phyloP scores from a whole-genome alignment of 1,140 invertebrate genomes.

The Polyergus mexicanus region DNA sequence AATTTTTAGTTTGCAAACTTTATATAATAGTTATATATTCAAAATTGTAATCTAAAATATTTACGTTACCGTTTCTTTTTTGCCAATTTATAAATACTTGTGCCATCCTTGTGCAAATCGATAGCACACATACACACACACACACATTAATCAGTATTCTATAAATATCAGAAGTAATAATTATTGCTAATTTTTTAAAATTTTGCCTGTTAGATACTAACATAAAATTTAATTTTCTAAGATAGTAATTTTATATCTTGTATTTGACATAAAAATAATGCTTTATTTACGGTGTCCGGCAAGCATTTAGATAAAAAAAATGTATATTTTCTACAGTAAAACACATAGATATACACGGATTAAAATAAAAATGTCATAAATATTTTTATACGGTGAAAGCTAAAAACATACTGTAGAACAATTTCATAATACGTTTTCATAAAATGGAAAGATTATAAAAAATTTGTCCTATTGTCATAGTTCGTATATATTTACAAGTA shows the following conservation, averaged over 20 bases:
- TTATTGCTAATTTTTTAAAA: neutral
- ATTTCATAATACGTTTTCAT: conserved; percentile 29
- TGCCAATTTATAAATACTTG: neutral
- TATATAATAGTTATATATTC: neutral
- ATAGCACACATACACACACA: too few species aligned
- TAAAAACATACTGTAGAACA: conserved; percentile 24
- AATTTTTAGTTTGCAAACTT: neutral
- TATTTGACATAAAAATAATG: conserved; percentile 31
- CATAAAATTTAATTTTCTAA: conserved; percentile 43
- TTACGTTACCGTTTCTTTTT: neutral
- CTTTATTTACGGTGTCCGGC: conserved; percentile 13
- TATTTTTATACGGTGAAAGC: conserved; percentile 22
- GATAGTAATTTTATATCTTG: conserved; percentile 25
- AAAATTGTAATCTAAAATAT: neutral
- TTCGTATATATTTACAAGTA: neutral
- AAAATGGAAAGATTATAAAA: conserved; percentile 39
- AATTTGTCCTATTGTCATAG: neutral
- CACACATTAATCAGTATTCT: neutral
- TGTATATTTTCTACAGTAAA: conserved; percentile 10
- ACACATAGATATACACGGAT: conserved; percentile 9
- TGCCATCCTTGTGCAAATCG: too few species aligned
- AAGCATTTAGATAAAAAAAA: conserved; percentile 19
- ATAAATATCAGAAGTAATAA: conserved; percentile 15
- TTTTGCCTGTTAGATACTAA: neutral
- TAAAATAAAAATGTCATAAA: conserved; percentile 27